phyloP scores from a whole-genome alignment of 2,113 vertebrate genomes.

The Actenoides lindsayi region DNA sequence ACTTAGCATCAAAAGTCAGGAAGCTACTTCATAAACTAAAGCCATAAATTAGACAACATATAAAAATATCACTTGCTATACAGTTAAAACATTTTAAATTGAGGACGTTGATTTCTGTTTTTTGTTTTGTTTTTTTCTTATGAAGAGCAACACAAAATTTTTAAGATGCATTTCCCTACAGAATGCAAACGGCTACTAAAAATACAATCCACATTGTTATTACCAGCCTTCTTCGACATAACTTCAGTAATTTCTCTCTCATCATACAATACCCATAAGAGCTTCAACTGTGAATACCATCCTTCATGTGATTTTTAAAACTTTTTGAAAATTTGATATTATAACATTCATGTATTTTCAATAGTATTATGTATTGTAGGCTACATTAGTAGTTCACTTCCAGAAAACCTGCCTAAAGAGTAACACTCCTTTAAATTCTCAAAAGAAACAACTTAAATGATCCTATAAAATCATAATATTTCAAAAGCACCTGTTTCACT shows the following conservation, averaged over 20 bases:
- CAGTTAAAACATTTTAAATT: background rate
- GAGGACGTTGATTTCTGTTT: background rate
- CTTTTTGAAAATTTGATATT: background rate
- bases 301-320: background rate
- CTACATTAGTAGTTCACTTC: background rate
- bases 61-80: background rate
- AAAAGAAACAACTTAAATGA: background rate
- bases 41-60: background rate
- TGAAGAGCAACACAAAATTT: background rate
- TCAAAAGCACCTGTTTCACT: background rate
- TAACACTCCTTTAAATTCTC: background rate
- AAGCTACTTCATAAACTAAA: background rate
- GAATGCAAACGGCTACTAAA: background rate
- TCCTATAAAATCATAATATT: background rate
- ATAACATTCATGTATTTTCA: background rate
- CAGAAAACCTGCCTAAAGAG: background rate
- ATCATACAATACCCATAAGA: background rate
- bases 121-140: background rate
- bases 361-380: background rate
- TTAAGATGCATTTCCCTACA: background rate
- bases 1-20: background rate
- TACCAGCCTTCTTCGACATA: background rate
- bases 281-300: background rate
- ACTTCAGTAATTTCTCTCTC: background rate
- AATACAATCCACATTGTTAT: background rate